Evolutionary conservation across 1,140 invertebrate species (phyloP).

Genomic region (Drosophila insularis): DNA sequence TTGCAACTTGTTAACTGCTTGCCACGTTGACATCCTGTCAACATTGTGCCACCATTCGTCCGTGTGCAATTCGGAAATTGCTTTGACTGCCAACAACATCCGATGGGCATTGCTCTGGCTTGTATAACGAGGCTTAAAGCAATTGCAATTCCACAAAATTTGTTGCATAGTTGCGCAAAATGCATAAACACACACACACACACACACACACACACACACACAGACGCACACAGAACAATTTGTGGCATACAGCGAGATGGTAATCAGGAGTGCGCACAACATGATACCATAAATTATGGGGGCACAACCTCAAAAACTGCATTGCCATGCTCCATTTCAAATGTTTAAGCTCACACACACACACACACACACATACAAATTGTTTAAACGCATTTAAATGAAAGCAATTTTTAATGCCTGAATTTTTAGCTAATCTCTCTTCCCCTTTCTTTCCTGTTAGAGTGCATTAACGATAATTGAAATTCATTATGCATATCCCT

Average conservation of each 20-base stretch:
- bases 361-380: conserved; percentile 1
- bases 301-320: conserved; percentile 38
- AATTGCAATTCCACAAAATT: conserved; percentile 8
- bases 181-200: background rate
- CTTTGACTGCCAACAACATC: conserved; percentile 40
- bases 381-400: conserved; percentile 26
- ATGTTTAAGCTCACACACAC: conserved; percentile 4
- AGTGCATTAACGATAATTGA: conserved; percentile 53
- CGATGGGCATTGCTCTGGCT: conserved; percentile 29
- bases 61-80: conserved; percentile 44
- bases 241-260: conserved; percentile 18
- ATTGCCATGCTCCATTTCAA: conserved; percentile 43
- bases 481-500: conserved; percentile 52
- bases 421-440: background rate
- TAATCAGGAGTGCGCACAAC: conserved; percentile 10
- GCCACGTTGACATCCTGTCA: conserved; percentile 27
- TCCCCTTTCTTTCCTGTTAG: background rate
- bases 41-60: conserved; percentile 10
- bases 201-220: background rate
- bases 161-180: conserved; percentile 35
- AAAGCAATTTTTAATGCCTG: conserved; percentile 20
- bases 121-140: conserved; percentile 21
- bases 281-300: conserved; percentile 56
- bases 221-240: background rate
- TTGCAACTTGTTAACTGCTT: conserved; percentile 37